Evolutionary conservation across 2,113 vertebrate genomes (phyloP).

Genomic region (Cyanoderma ruficeps): DNA sequence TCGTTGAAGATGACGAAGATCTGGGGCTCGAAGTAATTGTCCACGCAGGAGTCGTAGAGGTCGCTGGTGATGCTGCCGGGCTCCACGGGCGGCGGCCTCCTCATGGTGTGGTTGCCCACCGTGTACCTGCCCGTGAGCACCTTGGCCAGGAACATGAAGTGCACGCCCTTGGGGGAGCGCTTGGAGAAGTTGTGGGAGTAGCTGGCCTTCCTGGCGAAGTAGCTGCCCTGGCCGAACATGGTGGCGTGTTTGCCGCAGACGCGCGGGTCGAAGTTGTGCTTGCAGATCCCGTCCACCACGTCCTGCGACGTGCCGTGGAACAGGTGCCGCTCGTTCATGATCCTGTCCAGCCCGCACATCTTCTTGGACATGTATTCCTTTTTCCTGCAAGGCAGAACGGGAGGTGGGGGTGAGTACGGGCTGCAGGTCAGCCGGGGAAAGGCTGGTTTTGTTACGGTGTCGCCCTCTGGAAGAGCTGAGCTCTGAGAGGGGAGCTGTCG

Average conservation of each 20-base stretch:
- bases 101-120: conserved; percentile 94
- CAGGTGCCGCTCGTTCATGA: conserved; percentile 94
- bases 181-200: conserved; percentile 99
- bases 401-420: not conserved
- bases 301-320: conserved; percentile 98
- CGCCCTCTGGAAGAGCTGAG: not conserved
- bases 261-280: conserved; percentile 98
- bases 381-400: conserved; percentile 80
- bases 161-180: conserved; percentile 89
- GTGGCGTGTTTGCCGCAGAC: conserved; percentile 98
- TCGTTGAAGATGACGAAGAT: conserved; percentile 99
- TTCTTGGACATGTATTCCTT: conserved; percentile 97
- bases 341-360: conserved; percentile 88
- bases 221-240: conserved; percentile 99
- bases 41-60: conserved; percentile 98
- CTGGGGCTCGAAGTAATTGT: conserved; percentile 98
- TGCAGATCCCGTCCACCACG: conserved; percentile 97
- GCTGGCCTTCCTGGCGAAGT: conserved; percentile 95
- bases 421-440: not conserved
- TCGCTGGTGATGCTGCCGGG: conserved; percentile 91
- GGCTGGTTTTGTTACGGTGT: rapidly evolving
- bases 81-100: conserved; percentile 91
- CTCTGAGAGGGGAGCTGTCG: not conserved
- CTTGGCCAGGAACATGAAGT: conserved; percentile 99
- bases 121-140: conserved; percentile 94